phyloP scores from a whole-genome alignment of 2,797 vertebrate species.

The Zonotrichia albicollis region DNA sequence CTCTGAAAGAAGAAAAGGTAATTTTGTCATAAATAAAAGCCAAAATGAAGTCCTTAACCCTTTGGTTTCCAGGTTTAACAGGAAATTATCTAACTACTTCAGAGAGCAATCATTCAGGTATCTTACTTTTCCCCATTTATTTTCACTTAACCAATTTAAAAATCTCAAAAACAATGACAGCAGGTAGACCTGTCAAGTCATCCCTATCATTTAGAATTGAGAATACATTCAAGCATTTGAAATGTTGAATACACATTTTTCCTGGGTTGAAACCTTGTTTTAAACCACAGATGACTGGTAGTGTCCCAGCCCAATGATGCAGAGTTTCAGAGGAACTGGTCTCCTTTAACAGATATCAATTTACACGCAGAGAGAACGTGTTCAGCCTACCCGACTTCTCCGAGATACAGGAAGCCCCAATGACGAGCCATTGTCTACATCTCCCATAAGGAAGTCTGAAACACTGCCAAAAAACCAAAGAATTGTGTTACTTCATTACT shows the following conservation, averaged over 20 bases:
- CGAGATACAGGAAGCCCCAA: constrained; percentile 89
- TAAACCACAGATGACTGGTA: neutral
- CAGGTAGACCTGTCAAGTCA: neutral
- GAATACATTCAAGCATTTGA: neutral
- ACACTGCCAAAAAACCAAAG: constrained; percentile 81
- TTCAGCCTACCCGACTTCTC: constrained; percentile 86
- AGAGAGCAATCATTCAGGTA: neutral
- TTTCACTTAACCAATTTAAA: neutral
- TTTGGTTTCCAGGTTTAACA: neutral
- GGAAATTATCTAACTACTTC: neutral
- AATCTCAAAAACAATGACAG: neutral
- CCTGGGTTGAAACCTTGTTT: neutral
- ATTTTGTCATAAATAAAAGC: neutral
- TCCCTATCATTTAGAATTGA: neutral
- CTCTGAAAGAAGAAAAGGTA: neutral
- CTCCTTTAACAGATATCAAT: neutral
- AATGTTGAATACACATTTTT: neutral
- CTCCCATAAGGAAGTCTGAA: constrained; percentile 99
- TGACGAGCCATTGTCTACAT: constrained; percentile 94
- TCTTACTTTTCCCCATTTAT: neutral
- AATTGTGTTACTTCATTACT: constrained; percentile 16
- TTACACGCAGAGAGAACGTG: neutral
- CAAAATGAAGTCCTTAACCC: neutral
- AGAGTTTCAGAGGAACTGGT: neutral
- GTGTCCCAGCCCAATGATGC: neutral